Evolutionary conservation across 2,888 invertebrate species (phyloP), one percentile per base, ranked within the genome.

Genomic region (Athetis lepigone): DNA sequence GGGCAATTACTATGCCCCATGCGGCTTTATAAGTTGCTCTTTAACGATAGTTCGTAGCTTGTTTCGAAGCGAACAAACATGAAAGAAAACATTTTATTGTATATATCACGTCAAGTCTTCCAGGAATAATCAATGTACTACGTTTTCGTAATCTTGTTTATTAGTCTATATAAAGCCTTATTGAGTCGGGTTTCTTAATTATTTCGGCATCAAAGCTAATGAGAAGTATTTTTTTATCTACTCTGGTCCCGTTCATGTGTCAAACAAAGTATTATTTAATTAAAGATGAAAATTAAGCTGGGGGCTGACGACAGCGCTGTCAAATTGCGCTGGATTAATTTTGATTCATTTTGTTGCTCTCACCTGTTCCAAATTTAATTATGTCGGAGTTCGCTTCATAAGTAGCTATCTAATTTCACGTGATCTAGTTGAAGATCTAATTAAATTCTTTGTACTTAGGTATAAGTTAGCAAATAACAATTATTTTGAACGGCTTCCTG

Each of bases 361-460:
- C 90, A 92, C 92, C 92, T 93, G 92, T 89, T 92, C 87, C 83
- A 87, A 90, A 93, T 92, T 92, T 93, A 93, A 94, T 94, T 92
- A 92, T 87, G 84, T 80, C 75, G 77, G 82, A 86, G 87, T 90
- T 88, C 82, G 82, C 81, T 85, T 87, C 86, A 89, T 92, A 92
- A 93, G 91, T 90, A 91, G 87, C 85, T 89, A 89, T 91, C 92
- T 89, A 83, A 85, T 92, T 92, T 90, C 87, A 90, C 85, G 88
- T 90, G 86, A 89, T 90, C 83, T 82, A 72, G 62, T 72, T 78
- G 73, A 80, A 70, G 78, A 66, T 77, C 81, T 90, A 89, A 92
- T 91, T 91, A 91, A 89, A 89, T 92, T 90, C 85, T 90, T 91
- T 83, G 79, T 77, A 80, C 52, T 33, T 33, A n/a, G n/a, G n/a